Evolutionary conservation across 2,888 invertebrate species (phyloP).

Genomic region (Spialia ferax): DNA sequence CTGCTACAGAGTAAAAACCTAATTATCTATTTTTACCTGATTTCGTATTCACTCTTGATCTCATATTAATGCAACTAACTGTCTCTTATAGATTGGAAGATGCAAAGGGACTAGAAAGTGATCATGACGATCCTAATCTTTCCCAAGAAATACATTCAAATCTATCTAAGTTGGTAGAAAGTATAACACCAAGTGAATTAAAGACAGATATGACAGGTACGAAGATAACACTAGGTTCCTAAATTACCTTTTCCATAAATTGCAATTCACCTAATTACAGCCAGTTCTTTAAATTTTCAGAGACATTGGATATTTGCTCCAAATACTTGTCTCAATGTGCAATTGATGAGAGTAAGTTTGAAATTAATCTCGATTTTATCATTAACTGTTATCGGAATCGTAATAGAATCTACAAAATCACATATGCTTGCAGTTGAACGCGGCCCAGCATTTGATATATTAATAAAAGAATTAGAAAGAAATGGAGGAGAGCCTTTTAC

Average conservation of each 20-base stretch:
- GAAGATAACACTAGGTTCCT: neutral
- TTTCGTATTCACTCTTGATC: neutral
- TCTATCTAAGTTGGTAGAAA: constrained; percentile 54
- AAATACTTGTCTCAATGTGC: constrained; percentile 70
- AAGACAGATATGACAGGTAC: constrained; percentile 68
- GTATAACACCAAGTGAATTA: constrained; percentile 55
- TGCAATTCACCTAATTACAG: neutral
- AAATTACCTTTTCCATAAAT: no score
- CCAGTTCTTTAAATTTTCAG: constrained; percentile 56
- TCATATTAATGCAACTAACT: neutral
- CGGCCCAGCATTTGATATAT: constrained; percentile 68
- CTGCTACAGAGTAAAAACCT: constrained; percentile 59
- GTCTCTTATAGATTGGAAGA: constrained; percentile 58
- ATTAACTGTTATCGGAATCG: neutral
- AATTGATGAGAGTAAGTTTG: constrained; percentile 67
- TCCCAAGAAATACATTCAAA: constrained; percentile 61
- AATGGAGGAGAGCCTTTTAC: constrained; percentile 59
- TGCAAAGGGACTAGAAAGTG: constrained; percentile 62
- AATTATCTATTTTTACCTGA: neutral
- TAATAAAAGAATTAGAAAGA: constrained; percentile 59
- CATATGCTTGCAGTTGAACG: constrained; percentile 62
- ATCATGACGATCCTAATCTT: constrained; percentile 69
- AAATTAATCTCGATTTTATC: no score
- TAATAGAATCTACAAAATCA: neutral
- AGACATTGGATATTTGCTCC: constrained; percentile 62